Conservation (phyloP, 2,113 vertebrate genomes). For the Poeciliopsis occidentalis region DNA sequence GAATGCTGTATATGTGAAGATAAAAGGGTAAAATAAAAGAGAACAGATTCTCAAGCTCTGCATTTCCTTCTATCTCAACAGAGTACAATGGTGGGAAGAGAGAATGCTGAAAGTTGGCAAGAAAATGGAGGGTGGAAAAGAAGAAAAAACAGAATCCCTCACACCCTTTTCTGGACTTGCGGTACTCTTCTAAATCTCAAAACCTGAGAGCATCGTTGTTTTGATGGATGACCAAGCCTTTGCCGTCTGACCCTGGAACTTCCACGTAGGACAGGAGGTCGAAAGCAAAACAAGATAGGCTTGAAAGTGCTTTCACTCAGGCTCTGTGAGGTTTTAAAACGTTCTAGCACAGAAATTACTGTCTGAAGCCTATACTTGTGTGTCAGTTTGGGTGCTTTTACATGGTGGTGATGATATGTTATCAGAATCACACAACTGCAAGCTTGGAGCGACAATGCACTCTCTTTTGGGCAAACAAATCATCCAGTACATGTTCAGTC, state of each 20-base stretch:
- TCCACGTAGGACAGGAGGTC: conserved; percentile 53
- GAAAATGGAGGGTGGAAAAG: conserved; percentile 22
- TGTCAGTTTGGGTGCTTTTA: conserved; percentile 8
- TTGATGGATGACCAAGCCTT: conserved; percentile 71
- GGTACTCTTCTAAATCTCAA: conserved; percentile 31
- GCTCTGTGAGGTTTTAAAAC: conserved; percentile 37
- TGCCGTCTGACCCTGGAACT: conserved; percentile 57
- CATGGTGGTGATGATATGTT: conserved; percentile 23
- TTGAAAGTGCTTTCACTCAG: conserved; percentile 17
- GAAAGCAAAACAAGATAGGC: conserved; percentile 59
- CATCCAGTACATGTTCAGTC: not conserved
- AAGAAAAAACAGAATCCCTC: conserved; percentile 51
- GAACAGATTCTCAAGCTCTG: conserved; percentile 36
- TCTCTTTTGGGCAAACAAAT: conserved; percentile 1
- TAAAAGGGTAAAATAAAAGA: conserved; percentile 31
- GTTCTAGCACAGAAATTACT: conserved; percentile 18
- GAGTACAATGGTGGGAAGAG: conserved; percentile 53
- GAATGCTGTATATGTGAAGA: conserved; percentile 44
- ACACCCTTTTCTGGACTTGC: conserved; percentile 15
- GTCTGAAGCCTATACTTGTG: conserved; percentile 18
- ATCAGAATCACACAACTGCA: conserved; percentile 6
- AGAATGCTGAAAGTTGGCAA: conserved; percentile 37
- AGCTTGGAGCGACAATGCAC: conserved; percentile 7
- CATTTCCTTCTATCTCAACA: conserved; percentile 51
- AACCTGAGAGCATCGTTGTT: conserved; percentile 55